Percentiles rank a stretch among this genome's conserved stretches.
Conservation (phyloP, 2,113 vertebrate genomes). For the Phaethon lepturus region DNA sequence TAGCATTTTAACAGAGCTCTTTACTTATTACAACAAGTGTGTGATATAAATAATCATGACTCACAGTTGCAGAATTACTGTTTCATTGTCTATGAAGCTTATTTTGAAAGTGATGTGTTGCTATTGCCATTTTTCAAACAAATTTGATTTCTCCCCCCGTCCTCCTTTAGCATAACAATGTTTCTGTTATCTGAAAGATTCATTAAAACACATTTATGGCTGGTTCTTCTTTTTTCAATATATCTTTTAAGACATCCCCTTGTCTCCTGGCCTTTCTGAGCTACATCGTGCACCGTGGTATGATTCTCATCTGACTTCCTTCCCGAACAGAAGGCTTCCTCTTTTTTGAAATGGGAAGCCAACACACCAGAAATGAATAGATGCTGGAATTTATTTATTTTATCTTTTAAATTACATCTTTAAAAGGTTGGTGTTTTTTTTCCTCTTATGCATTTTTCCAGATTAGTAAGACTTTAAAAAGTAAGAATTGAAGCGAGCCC, state of each 20-base stretch:
- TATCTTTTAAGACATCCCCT: background rate
- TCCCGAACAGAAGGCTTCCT: background rate
- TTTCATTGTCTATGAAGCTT: background rate
- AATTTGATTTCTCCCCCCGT: background rate
- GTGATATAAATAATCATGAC: background rate
- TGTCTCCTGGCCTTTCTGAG: conserved; percentile 36
- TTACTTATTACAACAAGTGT: background rate
- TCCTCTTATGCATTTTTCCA: background rate
- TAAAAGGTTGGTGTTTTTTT: background rate
- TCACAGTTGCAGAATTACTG: background rate
- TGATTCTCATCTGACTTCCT: conserved; percentile 41
- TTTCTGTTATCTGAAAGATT: background rate
- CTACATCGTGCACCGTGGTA: background rate
- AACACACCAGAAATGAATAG: background rate
- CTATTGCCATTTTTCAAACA: background rate
- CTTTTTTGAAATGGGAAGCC: background rate
- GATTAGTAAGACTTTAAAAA: background rate
- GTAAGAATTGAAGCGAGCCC: background rate
- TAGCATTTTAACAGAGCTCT: background rate
- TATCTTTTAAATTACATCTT: background rate
- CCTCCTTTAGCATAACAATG: background rate
- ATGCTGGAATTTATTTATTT: background rate
- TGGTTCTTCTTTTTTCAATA: background rate
- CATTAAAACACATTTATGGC: background rate
- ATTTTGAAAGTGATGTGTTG: background rate